Percentiles rank a stretch among this genome's conserved stretches.
Evolutionary conservation across 53 echinoderm and acorn worm genomes (phyloP).

Genomic region (Henricia sp.): DNA sequence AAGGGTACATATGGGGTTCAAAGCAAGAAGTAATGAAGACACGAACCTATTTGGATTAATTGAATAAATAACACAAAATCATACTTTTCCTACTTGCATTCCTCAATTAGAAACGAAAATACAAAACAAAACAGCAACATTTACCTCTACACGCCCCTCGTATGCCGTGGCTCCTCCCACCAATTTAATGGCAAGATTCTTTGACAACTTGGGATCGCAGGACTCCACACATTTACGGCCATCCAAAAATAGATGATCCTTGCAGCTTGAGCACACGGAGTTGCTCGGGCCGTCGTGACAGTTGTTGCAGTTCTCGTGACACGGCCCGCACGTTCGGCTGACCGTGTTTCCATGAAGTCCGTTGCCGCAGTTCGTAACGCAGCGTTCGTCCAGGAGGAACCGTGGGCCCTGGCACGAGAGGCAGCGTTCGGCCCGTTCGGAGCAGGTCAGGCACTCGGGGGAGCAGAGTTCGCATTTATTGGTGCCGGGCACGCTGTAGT

Average conservation of each 20-base stretch:
- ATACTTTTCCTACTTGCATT: background rate
- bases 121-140: background rate
- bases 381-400: slow-evolving; percentile 71
- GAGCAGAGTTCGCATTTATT: slow-evolving; percentile 79
- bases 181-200: slow-evolving; percentile 78
- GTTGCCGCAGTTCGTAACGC: slow-evolving; percentile 80
- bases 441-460: slow-evolving; percentile 79
- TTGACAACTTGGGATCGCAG: slow-evolving; percentile 71
- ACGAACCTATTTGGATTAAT: no score
- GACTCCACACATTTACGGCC: slow-evolving; percentile 57
- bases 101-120: no score
- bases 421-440: slow-evolving; percentile 66
- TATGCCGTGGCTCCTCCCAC: slow-evolving; percentile 71
- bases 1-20: no score
- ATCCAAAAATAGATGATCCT: slow-evolving; percentile 65
- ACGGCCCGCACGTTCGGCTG: slow-evolving; percentile 71
- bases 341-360: slow-evolving; percentile 70
- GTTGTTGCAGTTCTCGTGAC: slow-evolving; percentile 80
- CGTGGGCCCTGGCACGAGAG: slow-evolving; percentile 80
- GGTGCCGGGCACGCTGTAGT: slow-evolving; percentile 67
- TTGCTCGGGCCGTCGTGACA: slow-evolving; percentile 69
- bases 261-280: slow-evolving; percentile 80
- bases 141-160: slow-evolving; percentile 98
- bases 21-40: no score
- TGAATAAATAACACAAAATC: background rate